phyloP scores from a whole-genome alignment of 2,888 invertebrate genomes.

The Pandemis heparana region DNA sequence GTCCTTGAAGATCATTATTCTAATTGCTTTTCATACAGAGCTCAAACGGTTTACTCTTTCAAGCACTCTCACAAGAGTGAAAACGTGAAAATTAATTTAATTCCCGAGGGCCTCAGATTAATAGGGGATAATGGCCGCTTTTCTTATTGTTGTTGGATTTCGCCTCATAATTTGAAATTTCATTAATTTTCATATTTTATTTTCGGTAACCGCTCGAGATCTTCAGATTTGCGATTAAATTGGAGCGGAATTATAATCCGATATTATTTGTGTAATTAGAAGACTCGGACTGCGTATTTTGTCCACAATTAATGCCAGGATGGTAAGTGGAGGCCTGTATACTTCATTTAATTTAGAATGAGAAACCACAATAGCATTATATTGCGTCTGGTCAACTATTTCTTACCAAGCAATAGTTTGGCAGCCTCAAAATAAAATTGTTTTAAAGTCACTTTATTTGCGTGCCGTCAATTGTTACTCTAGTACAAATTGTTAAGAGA shows the following conservation, averaged over 20 bases:
- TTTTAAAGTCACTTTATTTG: too few relatives aligned
- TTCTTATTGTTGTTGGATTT: conserved; percentile 43
- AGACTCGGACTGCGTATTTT: too few relatives aligned
- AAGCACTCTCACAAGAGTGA: conserved; percentile 70
- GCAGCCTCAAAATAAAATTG: too few relatives aligned
- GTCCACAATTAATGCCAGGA: too few relatives aligned
- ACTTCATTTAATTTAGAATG: too few relatives aligned
- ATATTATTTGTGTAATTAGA: neutral
- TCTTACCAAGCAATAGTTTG: too few relatives aligned
- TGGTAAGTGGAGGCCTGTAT: too few relatives aligned
- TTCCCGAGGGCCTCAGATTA: conserved; percentile 68
- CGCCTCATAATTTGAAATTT: conserved; percentile 39
- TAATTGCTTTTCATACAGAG: conserved; percentile 74
- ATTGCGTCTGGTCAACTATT: too few relatives aligned
- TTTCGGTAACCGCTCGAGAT: conserved; percentile 26
- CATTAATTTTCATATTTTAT: conserved; percentile 38
- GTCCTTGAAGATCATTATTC: conserved; percentile 80
- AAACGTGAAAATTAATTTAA: conserved; percentile 81
- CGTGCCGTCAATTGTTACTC: too few relatives aligned
- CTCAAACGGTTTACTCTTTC: conserved; percentile 73
- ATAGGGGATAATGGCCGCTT: conserved; percentile 64
- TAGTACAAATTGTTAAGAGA: too few relatives aligned
- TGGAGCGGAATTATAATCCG: conserved; percentile 6
- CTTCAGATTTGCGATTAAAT: conserved; percentile 36
- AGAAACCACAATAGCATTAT: too few relatives aligned